Evolutionary conservation across 2,797 vertebrate species (phyloP).

Genomic region (Semotilus atromaculatus): DNA sequence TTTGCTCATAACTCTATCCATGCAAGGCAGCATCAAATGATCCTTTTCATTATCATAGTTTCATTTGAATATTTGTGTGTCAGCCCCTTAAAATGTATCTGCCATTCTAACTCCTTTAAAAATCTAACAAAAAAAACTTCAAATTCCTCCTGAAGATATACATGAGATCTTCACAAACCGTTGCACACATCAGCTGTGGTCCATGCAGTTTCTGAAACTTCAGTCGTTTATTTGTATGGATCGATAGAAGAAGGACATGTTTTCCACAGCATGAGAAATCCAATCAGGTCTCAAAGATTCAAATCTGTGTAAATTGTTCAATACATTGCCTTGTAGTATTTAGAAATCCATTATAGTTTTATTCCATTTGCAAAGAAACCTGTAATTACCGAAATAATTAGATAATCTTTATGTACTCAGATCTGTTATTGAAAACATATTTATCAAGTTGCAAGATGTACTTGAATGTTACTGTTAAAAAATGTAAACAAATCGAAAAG

Average conservation of each 20-base stretch:
- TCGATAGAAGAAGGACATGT: neutral
- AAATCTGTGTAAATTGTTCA: neutral
- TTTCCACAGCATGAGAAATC: neutral
- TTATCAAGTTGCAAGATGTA: neutral
- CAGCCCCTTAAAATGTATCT: neutral
- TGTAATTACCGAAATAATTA: neutral
- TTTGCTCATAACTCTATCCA: neutral
- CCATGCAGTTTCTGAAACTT: neutral
- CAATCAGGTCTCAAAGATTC: neutral
- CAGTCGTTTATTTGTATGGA: neutral
- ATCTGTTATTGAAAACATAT: neutral
- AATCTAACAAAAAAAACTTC: too few relatives aligned
- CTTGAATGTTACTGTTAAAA: neutral
- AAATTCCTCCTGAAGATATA: neutral
- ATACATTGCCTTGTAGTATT: neutral
- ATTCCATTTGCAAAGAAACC: neutral
- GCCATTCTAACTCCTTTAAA: neutral
- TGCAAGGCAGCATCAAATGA: neutral
- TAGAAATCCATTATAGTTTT: neutral
- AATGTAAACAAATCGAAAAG: neutral
- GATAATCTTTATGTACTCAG: neutral
- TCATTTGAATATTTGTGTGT: neutral
- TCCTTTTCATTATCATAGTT: neutral
- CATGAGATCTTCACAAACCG: neutral
- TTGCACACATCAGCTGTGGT: neutral